A percentile compares a stretch with the other conserved stretches of the same genome.
Conservation (phyloP, 2,888 invertebrate genomes). For the Sialis fuliginosa region DNA sequence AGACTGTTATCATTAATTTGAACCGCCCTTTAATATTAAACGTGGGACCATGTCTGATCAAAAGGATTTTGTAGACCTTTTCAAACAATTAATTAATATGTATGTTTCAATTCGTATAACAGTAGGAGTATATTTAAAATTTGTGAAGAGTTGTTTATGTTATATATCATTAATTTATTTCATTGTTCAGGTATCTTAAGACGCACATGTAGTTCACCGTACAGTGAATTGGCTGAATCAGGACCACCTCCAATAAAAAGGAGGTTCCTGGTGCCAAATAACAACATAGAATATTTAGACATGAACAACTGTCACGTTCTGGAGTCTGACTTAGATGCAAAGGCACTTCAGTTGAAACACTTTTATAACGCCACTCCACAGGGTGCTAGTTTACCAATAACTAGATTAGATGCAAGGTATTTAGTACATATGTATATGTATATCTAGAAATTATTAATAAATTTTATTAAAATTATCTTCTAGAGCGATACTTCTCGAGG, state of each 20-base stretch:
- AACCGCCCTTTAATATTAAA: no score
- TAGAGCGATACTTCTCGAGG: slow-evolving; percentile 35
- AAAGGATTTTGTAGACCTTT: no score
- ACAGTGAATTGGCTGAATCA: slow-evolving; percentile 20
- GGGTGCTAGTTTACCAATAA: slow-evolving; percentile 9
- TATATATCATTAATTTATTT: slow-evolving; percentile 1
- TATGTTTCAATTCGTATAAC: no score
- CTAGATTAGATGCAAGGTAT: slow-evolving; percentile 10
- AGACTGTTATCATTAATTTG: no score
- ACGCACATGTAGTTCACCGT: slow-evolving; percentile 14
- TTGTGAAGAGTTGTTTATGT: neutral
- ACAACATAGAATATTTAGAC: slow-evolving; percentile 9
- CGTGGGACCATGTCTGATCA: no score
- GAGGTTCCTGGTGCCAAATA: slow-evolving; percentile 16
- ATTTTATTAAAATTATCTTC: slow-evolving; percentile 7
- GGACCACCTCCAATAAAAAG: slow-evolving; percentile 22
- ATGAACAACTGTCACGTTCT: slow-evolving; percentile 6
- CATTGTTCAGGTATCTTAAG: slow-evolving; percentile 8
- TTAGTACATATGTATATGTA: neutral
- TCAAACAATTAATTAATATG: no score
- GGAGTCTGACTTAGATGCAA: slow-evolving; percentile 8
- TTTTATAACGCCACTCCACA: slow-evolving; percentile 7
- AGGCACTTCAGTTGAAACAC: slow-evolving; percentile 7
- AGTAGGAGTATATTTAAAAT: neutral
- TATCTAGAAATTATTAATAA: neutral